A percentile compares a stretch with the other conserved stretches of the same genome.
These are phyloP conservation scores for Pheosia tremula DNA, from an alignment of 2,888 invertebrate genomes.

Conservation along the genomic window DNA sequence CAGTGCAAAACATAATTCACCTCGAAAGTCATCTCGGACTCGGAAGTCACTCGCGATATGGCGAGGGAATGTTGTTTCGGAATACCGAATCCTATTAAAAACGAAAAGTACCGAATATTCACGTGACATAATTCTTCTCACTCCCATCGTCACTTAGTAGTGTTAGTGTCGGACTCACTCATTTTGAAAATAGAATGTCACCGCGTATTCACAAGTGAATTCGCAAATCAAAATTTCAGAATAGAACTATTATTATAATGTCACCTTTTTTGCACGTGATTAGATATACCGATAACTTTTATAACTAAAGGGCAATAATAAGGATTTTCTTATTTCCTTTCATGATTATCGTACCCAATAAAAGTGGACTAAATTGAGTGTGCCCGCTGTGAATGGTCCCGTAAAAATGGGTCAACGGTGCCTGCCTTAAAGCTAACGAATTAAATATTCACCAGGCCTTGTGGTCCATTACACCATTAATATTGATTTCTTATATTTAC, in stretches of 20 bases:
- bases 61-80: no score
- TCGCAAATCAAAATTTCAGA: no score
- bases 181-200: no score
- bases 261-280: conserved; percentile 25
- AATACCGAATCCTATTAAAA: no score
- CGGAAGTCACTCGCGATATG: no score
- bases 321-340: conserved; percentile 48
- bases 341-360: conserved; percentile 55
- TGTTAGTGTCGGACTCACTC: no score
- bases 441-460: conserved; percentile 48
- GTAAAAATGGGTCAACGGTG: conserved; percentile 46
- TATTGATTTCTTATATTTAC: conserved; percentile 17
- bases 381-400: conserved; percentile 44
- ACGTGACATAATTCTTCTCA: no score
- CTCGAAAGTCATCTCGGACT: no score
- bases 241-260: conserved; percentile 15
- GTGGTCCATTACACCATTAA: conserved; percentile 54
- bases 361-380: conserved; percentile 58
- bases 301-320: conserved; percentile 42
- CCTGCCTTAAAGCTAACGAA: conserved; percentile 46
- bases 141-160: no score
- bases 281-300: conserved; percentile 30
- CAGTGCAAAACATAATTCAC: no score
- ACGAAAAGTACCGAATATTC: no score
- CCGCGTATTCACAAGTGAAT: no score